These are phyloP conservation scores for Argopecten irradians DNA, from an alignment of 1,140 invertebrate genomes.

Conservation along the genomic window DNA sequence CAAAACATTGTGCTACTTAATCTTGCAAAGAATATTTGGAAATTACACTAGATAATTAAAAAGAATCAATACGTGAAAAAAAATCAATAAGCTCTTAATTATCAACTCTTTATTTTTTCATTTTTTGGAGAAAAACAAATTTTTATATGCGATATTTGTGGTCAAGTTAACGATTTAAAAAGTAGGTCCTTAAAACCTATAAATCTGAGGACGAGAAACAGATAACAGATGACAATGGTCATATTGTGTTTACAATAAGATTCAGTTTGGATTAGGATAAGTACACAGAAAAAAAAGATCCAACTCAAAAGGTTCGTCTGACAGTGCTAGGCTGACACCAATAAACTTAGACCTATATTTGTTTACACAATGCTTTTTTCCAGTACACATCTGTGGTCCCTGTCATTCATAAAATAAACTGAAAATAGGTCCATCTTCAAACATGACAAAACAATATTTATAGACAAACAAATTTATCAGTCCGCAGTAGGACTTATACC, in stretches of 20 bases:
- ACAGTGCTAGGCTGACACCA: not conserved
- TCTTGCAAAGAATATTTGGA: too few species aligned
- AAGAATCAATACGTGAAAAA: too few species aligned
- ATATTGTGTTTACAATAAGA: not conserved
- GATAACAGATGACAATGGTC: not conserved
- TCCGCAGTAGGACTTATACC: not conserved
- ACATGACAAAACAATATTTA: not conserved
- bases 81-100: too few species aligned
- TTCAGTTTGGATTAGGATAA: not conserved
- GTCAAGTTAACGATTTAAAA: not conserved
- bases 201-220: not conserved
- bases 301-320: not conserved
- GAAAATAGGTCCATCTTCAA: not conserved
- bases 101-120: too few species aligned
- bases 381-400: not conserved
- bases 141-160: not conserved
- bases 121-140: too few species aligned
- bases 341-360: not conserved
- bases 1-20: too few species aligned
- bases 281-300: not conserved
- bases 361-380: not conserved
- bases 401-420: not conserved
- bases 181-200: not conserved
- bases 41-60: too few species aligned
- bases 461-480: not conserved